Evolutionary conservation across 2,888 invertebrate genomes (phyloP).

Genomic region (Macrosiphum euphorbiae): DNA sequence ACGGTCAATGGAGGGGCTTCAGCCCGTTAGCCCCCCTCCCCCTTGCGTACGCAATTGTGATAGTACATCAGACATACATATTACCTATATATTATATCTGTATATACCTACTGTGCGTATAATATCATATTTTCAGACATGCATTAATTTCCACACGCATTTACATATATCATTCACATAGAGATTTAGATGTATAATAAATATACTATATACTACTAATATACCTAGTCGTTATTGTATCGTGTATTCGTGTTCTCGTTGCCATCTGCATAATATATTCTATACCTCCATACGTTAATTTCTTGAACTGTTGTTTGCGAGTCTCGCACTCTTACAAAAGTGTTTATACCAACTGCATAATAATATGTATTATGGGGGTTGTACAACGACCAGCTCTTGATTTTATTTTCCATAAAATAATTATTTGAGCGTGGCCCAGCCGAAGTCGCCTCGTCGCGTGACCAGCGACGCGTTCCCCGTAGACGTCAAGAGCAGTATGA

Average conservation of each 20-base stretch:
- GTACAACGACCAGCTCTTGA: background rate
- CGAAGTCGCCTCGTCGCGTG: background rate
- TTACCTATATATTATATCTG: background rate
- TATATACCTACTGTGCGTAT: background rate
- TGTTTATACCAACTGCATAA: background rate
- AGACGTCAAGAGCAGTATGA: constrained; percentile 2
- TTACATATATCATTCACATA: background rate
- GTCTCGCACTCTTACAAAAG: background rate
- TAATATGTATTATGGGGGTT: background rate
- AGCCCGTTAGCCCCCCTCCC: no score
- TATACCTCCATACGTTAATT: background rate
- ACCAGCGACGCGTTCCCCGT: background rate
- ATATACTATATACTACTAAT: background rate
- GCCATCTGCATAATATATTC: background rate
- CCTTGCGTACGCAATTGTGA: no score
- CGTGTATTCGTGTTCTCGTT: background rate
- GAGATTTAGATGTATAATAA: background rate
- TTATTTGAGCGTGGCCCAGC: background rate
- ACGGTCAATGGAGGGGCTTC: no score
- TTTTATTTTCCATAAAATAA: background rate
- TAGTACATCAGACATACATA: no score
- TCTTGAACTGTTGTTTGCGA: background rate
- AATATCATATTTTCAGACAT: background rate
- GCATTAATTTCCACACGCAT: background rate
- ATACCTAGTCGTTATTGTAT: background rate